Percentiles rank a stretch among this genome's conserved stretches.
Conservation (phyloP, 2,113 vertebrate species). For the Clinocottus analis region DNA sequence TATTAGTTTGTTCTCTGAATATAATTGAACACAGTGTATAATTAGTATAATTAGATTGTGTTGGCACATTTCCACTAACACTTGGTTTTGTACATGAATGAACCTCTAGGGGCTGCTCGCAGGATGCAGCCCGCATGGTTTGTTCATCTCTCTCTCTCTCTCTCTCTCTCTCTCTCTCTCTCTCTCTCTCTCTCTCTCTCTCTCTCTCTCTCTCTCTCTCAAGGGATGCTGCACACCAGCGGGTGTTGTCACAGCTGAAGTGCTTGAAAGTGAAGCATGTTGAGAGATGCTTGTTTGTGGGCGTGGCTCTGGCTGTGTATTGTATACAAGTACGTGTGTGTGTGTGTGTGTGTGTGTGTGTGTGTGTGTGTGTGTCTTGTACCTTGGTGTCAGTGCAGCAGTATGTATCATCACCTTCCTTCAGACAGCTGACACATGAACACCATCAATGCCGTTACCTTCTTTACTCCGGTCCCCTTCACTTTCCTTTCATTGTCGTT, state of each 20-base stretch:
- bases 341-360: too few species aligned
- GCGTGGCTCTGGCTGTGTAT: background rate
- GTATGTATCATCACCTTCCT: background rate
- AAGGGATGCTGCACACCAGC: background rate
- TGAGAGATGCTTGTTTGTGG: background rate
- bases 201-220: background rate
- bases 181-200: background rate
- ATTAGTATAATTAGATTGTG: background rate
- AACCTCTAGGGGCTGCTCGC: background rate
- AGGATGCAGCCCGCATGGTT: background rate
- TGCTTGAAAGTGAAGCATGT: conserved; percentile 16
- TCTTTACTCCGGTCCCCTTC: background rate
- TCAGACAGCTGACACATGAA: too few species aligned
- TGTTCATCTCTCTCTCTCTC: background rate
- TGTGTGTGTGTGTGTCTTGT: background rate
- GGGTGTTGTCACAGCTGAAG: conserved; percentile 33
- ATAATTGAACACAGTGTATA: background rate
- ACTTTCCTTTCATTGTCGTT: background rate
- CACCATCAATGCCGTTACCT: too few species aligned
- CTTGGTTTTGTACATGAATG: background rate
- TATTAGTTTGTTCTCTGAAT: background rate
- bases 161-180: background rate
- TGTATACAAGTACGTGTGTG: too few species aligned
- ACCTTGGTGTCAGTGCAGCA: background rate
- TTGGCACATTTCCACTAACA: background rate